Conservation (phyloP, 2,797 vertebrate species). For the Leucoraja ocellata region DNA sequence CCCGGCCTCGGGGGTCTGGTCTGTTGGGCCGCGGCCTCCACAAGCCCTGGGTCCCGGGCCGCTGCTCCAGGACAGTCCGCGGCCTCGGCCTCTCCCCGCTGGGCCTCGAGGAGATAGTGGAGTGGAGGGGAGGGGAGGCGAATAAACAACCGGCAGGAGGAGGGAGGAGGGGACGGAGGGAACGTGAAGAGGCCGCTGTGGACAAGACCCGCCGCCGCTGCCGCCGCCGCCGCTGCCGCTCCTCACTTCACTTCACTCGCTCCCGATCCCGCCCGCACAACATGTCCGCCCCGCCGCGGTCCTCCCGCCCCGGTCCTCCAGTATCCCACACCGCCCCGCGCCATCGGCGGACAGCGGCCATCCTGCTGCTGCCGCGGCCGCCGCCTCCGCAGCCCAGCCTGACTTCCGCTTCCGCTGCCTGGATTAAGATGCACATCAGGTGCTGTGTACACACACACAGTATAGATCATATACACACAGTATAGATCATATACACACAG, state of each 20-base stretch:
- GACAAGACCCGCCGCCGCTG: neutral
- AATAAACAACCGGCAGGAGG: no score
- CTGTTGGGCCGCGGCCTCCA: no score
- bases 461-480: no score
- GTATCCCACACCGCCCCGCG: neutral
- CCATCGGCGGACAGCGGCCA: neutral
- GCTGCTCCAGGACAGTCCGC: neutral
- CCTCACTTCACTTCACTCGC: no score
- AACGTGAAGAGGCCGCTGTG: neutral
- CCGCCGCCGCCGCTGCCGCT: conserved; percentile 2
- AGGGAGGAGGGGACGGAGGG: neutral
- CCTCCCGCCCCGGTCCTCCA: conserved; percentile 7
- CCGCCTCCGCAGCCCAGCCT: neutral
- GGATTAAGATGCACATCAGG: no score
- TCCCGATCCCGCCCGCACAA: neutral
- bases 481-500: no score
- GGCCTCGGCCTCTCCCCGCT: neutral
- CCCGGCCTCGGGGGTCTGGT: neutral
- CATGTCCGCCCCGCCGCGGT: conserved; percentile 11
- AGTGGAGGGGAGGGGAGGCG: no score
- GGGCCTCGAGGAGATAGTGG: neutral
- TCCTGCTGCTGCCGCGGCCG: neutral
- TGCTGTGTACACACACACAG: no score
- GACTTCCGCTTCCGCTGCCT: no score
- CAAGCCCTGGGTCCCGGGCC: neutral